Percentiles rank a stretch among this genome's conserved stretches.
phyloP scores from a whole-genome alignment of 1,140 invertebrate genomes.

The Drosophila insularis region DNA sequence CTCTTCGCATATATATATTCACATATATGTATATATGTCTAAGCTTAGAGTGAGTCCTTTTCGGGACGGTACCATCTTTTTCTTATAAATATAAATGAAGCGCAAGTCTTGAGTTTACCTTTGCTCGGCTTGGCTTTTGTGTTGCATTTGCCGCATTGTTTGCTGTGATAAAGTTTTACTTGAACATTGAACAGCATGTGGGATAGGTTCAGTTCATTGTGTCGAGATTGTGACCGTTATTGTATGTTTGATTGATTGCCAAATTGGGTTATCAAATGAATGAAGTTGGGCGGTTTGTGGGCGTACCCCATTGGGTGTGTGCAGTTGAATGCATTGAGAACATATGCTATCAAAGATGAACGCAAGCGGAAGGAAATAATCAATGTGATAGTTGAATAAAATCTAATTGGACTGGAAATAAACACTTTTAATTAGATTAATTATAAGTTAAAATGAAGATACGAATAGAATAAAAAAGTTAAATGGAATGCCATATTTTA shows the following conservation, averaged over 20 bases:
- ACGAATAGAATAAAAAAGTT: too few relatives aligned
- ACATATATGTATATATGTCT: conserved; percentile 15
- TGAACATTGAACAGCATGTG: conserved; percentile 10
- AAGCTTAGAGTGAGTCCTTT: too few relatives aligned
- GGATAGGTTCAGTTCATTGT: neutral
- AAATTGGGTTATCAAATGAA: conserved; percentile 58
- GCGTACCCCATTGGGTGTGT: conserved; percentile 40
- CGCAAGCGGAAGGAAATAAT: conserved; percentile 22
- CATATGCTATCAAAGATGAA: neutral
- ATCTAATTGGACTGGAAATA: conserved; percentile 12
- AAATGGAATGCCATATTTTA: too few relatives aligned
- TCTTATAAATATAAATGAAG: conserved; percentile 74
- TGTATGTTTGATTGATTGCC: conserved; percentile 67
- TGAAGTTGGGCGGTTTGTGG: neutral
- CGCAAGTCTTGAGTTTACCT: conserved; percentile 37
- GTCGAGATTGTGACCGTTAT: conserved; percentile 17
- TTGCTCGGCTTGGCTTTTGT: conserved; percentile 22
- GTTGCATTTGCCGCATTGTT: conserved; percentile 70
- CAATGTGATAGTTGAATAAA: conserved; percentile 37
- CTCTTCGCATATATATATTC: conserved; percentile 25
- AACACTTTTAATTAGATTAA: conserved; percentile 2
- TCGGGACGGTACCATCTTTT: neutral
- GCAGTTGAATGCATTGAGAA: conserved; percentile 9
- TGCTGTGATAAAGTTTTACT: conserved; percentile 40
- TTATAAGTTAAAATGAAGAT: neutral